Percentiles rank a stretch among this genome's conserved stretches.
Conservation (phyloP, 2,113 vertebrate genomes). For the Rhodinocichla rosea region DNA sequence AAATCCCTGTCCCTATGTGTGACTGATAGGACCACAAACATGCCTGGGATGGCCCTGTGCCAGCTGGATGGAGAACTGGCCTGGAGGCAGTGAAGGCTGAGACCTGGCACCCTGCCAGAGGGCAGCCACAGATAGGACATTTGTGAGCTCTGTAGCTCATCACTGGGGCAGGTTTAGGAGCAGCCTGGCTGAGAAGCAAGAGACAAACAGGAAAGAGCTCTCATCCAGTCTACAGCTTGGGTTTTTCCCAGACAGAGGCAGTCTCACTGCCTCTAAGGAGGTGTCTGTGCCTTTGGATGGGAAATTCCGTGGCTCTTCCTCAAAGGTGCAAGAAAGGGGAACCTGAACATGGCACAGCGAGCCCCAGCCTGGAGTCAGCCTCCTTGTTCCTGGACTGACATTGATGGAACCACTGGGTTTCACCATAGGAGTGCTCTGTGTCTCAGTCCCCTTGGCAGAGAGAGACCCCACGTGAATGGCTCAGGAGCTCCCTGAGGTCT, state of each 20-base stretch:
- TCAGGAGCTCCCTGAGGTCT: not conserved
- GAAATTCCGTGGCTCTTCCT: not conserved
- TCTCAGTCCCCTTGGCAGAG: not conserved
- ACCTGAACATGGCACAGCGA: fast-evolving
- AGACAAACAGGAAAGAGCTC: not conserved
- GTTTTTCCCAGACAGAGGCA: not conserved
- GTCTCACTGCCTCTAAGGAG: not conserved
- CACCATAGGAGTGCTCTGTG: not conserved
- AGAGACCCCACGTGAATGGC: fast-evolving
- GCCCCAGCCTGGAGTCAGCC: not conserved
- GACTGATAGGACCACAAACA: not conserved
- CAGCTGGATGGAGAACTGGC: not conserved
- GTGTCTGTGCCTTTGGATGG: not conserved
- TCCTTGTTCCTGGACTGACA: not conserved
- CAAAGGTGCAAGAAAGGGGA: not conserved
- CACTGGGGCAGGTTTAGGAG: not conserved
- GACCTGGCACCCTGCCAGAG: not conserved
- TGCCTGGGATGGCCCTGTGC: not conserved
- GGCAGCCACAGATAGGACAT: fast-evolving
- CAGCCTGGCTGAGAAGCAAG: not conserved
- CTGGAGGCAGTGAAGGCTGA: not conserved
- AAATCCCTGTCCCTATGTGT: not conserved
- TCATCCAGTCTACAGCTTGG: not conserved
- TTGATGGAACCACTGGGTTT: not conserved
- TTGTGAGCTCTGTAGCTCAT: not conserved